These are phyloP conservation scores for Rhamphomyia laevipes DNA, from an alignment of 2,888 invertebrate genomes.

Conservation along the genomic window DNA sequence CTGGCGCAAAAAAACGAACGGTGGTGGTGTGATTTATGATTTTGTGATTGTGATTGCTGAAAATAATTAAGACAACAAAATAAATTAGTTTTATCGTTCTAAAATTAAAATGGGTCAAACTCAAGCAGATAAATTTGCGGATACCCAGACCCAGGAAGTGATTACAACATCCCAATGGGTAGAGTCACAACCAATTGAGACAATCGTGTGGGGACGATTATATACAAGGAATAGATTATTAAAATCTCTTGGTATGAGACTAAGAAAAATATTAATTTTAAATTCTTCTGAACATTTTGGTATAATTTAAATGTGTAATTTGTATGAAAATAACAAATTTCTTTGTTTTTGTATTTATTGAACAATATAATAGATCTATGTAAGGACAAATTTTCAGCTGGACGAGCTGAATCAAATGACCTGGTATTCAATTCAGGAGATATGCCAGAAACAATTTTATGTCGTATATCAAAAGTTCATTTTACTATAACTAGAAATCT, in stretches of 20 bases:
- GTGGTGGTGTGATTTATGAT: too few relatives aligned
- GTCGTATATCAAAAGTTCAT: slow-evolving; percentile 42
- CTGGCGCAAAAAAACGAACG: too few relatives aligned
- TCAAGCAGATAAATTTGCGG: neutral
- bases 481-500: slow-evolving; percentile 38
- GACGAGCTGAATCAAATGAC: slow-evolving; percentile 37
- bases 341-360: neutral
- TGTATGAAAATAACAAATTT: neutral
- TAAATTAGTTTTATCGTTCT: too few relatives aligned
- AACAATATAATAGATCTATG: slow-evolving; percentile 33
- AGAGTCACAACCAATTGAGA: slow-evolving; percentile 35
- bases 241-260: slow-evolving; percentile 33
- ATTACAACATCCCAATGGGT: slow-evolving; percentile 32
- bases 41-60: too few relatives aligned
- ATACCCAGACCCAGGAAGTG: neutral
- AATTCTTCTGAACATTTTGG: slow-evolving; percentile 29
- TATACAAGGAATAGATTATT: slow-evolving; percentile 34
- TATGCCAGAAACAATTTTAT: slow-evolving; percentile 29
- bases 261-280: slow-evolving; percentile 24
- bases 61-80: too few relatives aligned
- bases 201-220: slow-evolving; percentile 34
- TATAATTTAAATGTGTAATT: slow-evolving; percentile 19
- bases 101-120: too few relatives aligned
- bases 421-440: slow-evolving; percentile 31
- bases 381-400: slow-evolving; percentile 37